These are phyloP conservation scores for Hippocampus zosterae DNA, from an alignment of 2,113 vertebrate genomes.

Conservation along the genomic window DNA sequence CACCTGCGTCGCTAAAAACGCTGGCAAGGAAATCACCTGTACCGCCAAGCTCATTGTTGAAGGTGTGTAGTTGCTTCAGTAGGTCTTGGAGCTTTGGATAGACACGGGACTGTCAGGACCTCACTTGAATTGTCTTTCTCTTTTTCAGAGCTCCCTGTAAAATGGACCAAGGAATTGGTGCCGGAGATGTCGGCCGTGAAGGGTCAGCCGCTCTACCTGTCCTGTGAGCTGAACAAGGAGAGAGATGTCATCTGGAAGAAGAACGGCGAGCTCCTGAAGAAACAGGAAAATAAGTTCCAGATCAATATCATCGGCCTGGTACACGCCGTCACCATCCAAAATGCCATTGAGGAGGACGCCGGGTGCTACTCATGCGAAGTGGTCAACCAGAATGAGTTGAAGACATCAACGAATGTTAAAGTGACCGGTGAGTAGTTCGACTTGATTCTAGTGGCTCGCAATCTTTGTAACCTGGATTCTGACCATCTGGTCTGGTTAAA, in stretches of 20 bases:
- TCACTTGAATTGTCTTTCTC: neutral
- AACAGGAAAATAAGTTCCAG: slow-evolving; percentile 75
- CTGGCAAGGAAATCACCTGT: slow-evolving; percentile 93
- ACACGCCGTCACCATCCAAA: slow-evolving; percentile 80
- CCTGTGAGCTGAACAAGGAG: slow-evolving; percentile 94
- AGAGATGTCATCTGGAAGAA: slow-evolving; percentile 88
- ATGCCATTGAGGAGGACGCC: slow-evolving; percentile 76
- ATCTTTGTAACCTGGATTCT: neutral
- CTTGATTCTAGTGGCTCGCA: neutral
- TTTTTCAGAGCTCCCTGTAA: slow-evolving; percentile 83
- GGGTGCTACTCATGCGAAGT: slow-evolving; percentile 83
- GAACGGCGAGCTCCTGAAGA: slow-evolving; percentile 77
- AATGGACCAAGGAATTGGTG: slow-evolving; percentile 86
- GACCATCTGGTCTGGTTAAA: neutral
- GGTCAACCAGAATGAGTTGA: slow-evolving; percentile 69
- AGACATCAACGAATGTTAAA: slow-evolving; percentile 83
- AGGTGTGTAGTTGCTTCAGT: slow-evolving; percentile 73
- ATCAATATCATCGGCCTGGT: slow-evolving; percentile 86
- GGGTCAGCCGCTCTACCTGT: slow-evolving; percentile 87
- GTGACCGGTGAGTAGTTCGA: slow-evolving; percentile 78
- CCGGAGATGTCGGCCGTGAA: slow-evolving; percentile 86
- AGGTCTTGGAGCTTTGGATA: neutral
- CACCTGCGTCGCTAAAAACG: slow-evolving; percentile 87
- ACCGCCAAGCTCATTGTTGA: slow-evolving; percentile 93
- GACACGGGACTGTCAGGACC: neutral